Conservation (phyloP, 2,888 invertebrate genomes). For the Fragum sueziense region DNA sequence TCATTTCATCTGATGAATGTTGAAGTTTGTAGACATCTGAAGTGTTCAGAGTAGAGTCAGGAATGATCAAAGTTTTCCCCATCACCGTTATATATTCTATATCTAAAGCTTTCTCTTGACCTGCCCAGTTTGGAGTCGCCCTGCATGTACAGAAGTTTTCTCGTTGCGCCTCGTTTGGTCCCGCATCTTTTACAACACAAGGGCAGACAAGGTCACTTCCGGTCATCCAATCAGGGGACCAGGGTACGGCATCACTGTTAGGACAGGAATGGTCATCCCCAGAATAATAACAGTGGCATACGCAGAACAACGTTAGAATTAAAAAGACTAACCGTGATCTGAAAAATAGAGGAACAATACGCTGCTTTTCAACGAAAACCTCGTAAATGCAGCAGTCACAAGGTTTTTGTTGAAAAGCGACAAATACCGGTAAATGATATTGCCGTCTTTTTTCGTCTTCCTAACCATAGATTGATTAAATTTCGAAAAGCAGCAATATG, state of each 20-base stretch:
- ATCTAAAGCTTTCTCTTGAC: constrained; percentile 9
- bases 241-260: not conserved
- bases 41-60: not conserved
- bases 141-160: constrained; percentile 29
- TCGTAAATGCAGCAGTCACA: no score
- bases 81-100: constrained; percentile 33
- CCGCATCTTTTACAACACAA: not conserved
- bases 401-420: no score
- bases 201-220: not conserved
- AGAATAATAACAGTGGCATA: no score
- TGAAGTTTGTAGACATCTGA: constrained; percentile 22
- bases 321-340: no score
- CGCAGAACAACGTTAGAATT: no score
- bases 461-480: no score
- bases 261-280: constrained; percentile 12
- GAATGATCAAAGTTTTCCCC: constrained; percentile 26
- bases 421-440: no score
- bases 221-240: constrained; percentile 11
- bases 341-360: no score
- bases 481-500: no score
- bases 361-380: no score
- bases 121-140: constrained; percentile 18
- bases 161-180: not conserved
- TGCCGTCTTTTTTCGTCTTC: no score
- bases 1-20: constrained; percentile 8